These are phyloP conservation scores for Pholis gunnellus DNA, from an alignment of 2,113 vertebrate species.

Conservation along the genomic window DNA sequence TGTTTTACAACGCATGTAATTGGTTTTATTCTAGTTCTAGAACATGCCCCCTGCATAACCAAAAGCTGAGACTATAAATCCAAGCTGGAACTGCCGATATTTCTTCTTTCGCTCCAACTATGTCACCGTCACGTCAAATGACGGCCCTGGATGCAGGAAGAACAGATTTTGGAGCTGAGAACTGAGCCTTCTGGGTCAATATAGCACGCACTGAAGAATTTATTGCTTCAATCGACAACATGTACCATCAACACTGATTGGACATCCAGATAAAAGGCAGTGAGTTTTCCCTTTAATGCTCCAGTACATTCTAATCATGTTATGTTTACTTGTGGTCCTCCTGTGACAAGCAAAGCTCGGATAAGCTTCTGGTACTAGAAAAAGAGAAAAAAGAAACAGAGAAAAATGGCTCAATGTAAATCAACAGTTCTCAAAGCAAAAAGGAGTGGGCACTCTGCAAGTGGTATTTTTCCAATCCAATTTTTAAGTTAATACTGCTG, in stretches of 20 bases:
- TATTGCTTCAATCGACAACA: neutral
- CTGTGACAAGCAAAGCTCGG: neutral
- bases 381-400: neutral
- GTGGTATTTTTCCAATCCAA: neutral
- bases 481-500: neutral
- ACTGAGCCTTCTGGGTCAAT: neutral
- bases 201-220: neutral
- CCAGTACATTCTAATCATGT: neutral
- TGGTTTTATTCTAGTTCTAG: no score
- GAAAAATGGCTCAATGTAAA: neutral
- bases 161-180: neutral
- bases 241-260: neutral
- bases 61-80: neutral
- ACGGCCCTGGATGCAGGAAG: neutral
- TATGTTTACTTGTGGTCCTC: neutral
- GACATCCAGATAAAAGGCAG: neutral
- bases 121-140: neutral
- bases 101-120: neutral
- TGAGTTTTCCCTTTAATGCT: neutral
- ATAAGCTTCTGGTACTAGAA: neutral
- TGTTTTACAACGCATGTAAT: no score
- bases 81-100: neutral
- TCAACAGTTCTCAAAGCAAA: neutral
- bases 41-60: neutral
- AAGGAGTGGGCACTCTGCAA: neutral